Base-by-base conservation (phyloP, 2,888 invertebrate species). In the Endomychus coccineus region DNA sequence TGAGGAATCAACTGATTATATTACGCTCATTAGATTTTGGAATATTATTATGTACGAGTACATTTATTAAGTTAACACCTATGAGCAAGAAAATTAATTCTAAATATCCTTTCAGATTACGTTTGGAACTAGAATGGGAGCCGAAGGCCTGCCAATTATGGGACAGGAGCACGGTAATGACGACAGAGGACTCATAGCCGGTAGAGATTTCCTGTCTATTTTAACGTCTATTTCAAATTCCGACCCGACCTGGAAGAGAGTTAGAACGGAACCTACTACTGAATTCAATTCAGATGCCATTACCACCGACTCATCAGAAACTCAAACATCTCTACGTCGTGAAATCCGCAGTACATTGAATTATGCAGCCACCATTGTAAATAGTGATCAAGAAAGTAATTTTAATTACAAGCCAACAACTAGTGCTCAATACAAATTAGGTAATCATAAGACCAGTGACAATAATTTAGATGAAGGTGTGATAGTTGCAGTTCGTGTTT, bases 401-500 rank as follows among this genome's bases (percentile, higher is more conserved):
- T 22, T 27, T 15, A 39, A 28, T 24, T 28, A 10, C 13, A 21
- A 13, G 24, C 39, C 39, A 10, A 36, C 36, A 2, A 30, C 30
- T 6, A 30, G 36, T 10, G 30, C 23, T 4, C 22, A 28, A 2
- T 36, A 30, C 24, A 13, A 36, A 24, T 17, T 36, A 21, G 39
- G 23, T 38, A 39, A 30, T 35, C 34, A 39, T 23, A 21, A 30
- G 38, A 43, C 47, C 39, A 49, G 48, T 48, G 48, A 49, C 27
- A 36, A 40, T 42, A 45, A 28, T 35, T 39, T 43, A 38, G 48
- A 43, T 39, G 64, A 66, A 44, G 59, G 64, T 41, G 64, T 69
- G 49, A 66, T 72, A 14, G 64, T 73, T 16, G 67, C 70, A 1
- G 70, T 73, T n/a, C 62, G 70, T 33, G 69, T 72, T 7, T 71